Evolutionary conservation across 2,113 vertebrate genomes (phyloP).

Genomic region (Odocoileus virginianus): DNA sequence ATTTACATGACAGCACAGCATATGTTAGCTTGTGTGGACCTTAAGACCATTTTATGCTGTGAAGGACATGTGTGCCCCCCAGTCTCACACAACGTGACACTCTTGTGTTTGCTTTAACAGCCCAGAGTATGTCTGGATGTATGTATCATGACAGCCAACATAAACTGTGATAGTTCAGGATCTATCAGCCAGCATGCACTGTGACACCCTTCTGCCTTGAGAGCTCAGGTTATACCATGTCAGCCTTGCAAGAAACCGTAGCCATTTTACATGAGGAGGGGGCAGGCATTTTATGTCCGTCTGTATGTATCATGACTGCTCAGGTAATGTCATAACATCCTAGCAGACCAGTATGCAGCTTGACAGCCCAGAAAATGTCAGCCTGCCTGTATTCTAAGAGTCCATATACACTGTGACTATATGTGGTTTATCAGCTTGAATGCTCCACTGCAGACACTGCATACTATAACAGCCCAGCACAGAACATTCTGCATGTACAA

Average conservation of each 20-base stretch:
- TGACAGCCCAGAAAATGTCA: not conserved
- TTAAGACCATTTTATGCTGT: not conserved
- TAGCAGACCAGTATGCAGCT: not conserved
- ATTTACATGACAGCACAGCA: not conserved
- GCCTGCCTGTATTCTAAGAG: not conserved
- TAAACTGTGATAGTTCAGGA: not conserved
- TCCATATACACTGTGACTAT: not conserved
- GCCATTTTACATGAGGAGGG: not conserved
- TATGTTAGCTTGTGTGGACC: not conserved
- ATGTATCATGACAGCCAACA: not conserved
- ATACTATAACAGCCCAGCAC: not conserved
- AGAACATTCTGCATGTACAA: not conserved
- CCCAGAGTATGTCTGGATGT: not conserved
- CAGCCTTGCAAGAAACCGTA: not conserved
- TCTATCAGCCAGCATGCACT: not conserved
- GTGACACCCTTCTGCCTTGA: not conserved
- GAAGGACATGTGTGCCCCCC: not conserved
- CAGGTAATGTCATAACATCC: not conserved
- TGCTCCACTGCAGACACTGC: not conserved
- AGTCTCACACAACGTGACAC: not conserved
- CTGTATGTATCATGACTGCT: not conserved
- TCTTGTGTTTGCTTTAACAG: not conserved
- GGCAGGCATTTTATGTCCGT: not conserved
- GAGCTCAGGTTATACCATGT: not conserved
- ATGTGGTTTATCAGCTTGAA: not conserved